phyloP scores from a whole-genome alignment of 92 coral and sea anemone species.

The Siderastrea radians region DNA sequence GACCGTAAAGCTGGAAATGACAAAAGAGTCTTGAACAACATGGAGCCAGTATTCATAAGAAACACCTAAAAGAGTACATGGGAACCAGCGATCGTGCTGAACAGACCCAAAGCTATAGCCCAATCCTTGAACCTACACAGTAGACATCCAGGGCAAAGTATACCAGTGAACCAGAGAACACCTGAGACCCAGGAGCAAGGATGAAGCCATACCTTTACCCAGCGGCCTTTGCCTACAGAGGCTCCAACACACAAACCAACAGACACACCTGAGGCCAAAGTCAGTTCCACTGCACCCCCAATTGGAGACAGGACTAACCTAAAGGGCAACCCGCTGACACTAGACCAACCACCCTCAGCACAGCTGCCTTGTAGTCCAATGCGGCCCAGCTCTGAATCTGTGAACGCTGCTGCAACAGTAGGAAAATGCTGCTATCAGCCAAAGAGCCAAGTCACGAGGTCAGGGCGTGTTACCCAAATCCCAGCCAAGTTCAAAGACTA shows the following conservation, averaged over 20 bases:
- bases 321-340: background rate
- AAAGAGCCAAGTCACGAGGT: background rate
- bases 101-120: background rate
- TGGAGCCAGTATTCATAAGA: conserved; percentile 41
- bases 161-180: background rate
- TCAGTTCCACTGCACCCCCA: too few relatives aligned
- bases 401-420: background rate
- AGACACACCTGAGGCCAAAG: background rate
- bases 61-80: conserved; percentile 16
- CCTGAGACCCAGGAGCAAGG: background rate
- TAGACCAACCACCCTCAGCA: background rate
- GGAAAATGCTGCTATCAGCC: background rate
- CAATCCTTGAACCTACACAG: background rate
- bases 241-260: background rate
- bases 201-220: background rate
- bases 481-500: background rate
- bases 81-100: background rate
- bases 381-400: background rate
- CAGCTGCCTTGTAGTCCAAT: background rate
- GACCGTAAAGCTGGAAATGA: conserved; percentile 33
- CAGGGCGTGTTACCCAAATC: background rate
- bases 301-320: too few relatives aligned
- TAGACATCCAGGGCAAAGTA: background rate
- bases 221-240: too few relatives aligned
- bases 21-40: conserved; percentile 20